A percentile compares a stretch with the other conserved stretches of the same genome.
phyloP scores from a whole-genome alignment of 2,113 vertebrate genomes.

The Lepisosteus oculatus region DNA sequence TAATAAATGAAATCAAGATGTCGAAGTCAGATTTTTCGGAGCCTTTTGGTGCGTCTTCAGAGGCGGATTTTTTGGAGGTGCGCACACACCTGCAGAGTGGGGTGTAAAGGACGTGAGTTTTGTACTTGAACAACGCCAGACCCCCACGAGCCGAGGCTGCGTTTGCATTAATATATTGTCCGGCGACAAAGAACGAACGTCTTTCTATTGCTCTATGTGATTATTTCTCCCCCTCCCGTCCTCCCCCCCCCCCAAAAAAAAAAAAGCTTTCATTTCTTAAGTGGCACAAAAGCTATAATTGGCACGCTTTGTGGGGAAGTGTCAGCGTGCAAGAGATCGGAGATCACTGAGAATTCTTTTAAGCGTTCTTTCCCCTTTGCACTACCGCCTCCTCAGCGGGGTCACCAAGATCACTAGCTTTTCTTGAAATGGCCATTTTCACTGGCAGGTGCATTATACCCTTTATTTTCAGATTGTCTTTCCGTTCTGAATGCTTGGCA shows the following conservation, averaged over 20 bases:
- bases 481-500: constrained; percentile 99
- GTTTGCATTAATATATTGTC: constrained; percentile 81
- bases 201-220: constrained; percentile 74
- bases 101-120: constrained; percentile 58
- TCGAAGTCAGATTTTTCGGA: constrained; percentile 31
- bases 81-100: constrained; percentile 54
- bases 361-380: constrained; percentile 86
- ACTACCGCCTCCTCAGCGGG: constrained; percentile 81
- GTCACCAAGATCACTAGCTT: constrained; percentile 99
- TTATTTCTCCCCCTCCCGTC: constrained; percentile 62
- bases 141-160: constrained; percentile 48
- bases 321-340: constrained; percentile 92
- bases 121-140: constrained; percentile 60
- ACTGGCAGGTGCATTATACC: constrained; percentile 99
- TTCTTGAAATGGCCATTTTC: constrained; percentile 99
- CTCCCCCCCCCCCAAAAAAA: constrained; percentile 36
- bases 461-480: constrained; percentile 99
- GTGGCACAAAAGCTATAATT: constrained; percentile 99
- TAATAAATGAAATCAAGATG: constrained; percentile 19
- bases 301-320: constrained; percentile 97
- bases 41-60: constrained; percentile 11
- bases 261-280: constrained; percentile 97
- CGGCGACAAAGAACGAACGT: constrained; percentile 71
- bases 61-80: constrained; percentile 27
- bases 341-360: constrained; percentile 97